A percentile compares a stretch with the other conserved stretches of the same genome.
Conservation (phyloP, 30 jellyfish, hydroid and myxozoan genomes). For the Aurelia sp. region DNA sequence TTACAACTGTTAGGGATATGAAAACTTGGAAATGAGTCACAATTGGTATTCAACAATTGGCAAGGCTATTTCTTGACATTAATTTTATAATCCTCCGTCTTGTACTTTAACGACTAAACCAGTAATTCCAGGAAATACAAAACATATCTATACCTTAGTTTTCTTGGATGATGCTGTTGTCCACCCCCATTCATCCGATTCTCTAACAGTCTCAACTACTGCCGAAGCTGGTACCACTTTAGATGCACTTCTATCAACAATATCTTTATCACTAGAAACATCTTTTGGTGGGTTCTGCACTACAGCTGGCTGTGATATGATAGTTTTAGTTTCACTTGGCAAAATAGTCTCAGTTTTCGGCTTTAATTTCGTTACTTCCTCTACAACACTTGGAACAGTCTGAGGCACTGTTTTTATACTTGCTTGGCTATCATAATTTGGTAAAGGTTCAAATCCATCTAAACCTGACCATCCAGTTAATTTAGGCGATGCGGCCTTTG, state of each 20-base stretch:
- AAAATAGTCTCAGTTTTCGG: not conserved
- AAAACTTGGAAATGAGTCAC: no score
- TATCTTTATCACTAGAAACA: not conserved
- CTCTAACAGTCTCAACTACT: slow-evolving; percentile 4
- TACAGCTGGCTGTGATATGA: not conserved
- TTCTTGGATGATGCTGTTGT: slow-evolving; percentile 89
- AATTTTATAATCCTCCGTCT: no score
- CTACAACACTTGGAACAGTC: slow-evolving; percentile 36
- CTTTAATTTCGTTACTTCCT: slow-evolving; percentile 8
- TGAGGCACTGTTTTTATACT: slow-evolving; percentile 3
- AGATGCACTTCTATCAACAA: not conserved
- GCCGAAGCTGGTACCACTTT: no score
- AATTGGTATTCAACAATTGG: no score
- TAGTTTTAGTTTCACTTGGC: not conserved
- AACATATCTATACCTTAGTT: slow-evolving; percentile 52
- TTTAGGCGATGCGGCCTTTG: slow-evolving; percentile 66
- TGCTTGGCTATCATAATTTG: slow-evolving; percentile 19
- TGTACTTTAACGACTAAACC: no score
- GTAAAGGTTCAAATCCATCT: slow-evolving; percentile 88
- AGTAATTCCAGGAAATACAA: no score
- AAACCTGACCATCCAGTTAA: slow-evolving; percentile 94
- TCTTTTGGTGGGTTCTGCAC: slow-evolving; percentile 23
- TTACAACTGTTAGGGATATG: no score
- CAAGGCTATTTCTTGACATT: no score
- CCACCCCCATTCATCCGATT: slow-evolving; percentile 91